Base-by-base conservation (phyloP, 1,140 invertebrate genomes). In the Drosophila ogumai region DNA sequence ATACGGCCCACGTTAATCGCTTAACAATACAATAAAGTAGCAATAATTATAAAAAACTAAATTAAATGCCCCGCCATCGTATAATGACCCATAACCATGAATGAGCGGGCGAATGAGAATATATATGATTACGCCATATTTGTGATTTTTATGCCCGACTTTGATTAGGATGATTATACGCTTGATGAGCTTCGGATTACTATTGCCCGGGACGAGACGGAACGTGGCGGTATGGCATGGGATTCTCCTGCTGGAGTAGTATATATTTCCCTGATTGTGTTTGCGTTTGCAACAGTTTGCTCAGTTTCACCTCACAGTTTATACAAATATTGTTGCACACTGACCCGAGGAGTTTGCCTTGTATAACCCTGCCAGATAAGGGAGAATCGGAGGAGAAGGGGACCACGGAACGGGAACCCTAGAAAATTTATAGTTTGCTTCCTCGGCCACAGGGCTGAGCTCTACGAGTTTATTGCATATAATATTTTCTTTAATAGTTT, bases 1-100 rank as follows among this genome's bases (percentile, higher is more conserved):
- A 79, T 57, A 81, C 66, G 68, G 55, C 22, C 47, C 22, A 67
- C 69, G 84, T 88, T 91, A 90, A 90, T 90, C 87, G 87, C 81
- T 90, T 90, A 90, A 91, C 82, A 90, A 90, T 90, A 90, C 87
- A 90, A 90, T 90, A 90, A 90, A 90, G 87, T 90, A 87, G 87
- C 87, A 90, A 91, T 91, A 90, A 90, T 90, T 91, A 90, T 90
- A 90, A 90, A 90, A 87, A 90, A 88, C 81, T 91, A 90, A 87
- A 91, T 87, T 75, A 88, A 87, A 87, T 87, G 72, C 69, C 63
- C 57, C 32, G 75, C 63, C 47, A 64, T 32, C 74, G 68, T 75
- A 80, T 64, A 75, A 71, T 85, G 68, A 73, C 75, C 67, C 81
- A 84, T 85, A 85, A 78, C 79, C 74, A 73, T 86, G 82, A 79